Percentiles rank a stretch among this genome's conserved stretches.
Evolutionary conservation across 2,888 invertebrate genomes (phyloP).

Genomic region (Tinea pellionella): DNA sequence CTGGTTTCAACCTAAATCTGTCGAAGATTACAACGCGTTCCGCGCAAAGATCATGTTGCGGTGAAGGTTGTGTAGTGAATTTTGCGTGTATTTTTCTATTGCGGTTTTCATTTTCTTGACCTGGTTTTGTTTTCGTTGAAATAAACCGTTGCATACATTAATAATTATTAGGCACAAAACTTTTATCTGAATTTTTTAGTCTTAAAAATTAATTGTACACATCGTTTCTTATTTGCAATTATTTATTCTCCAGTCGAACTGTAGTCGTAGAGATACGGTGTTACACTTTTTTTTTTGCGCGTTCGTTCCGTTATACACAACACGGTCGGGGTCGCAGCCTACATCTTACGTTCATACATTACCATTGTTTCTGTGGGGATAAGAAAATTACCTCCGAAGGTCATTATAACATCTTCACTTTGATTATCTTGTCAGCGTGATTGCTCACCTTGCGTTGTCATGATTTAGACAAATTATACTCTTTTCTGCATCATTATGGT

Average conservation of each 20-base stretch:
- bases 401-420: conserved; percentile 5
- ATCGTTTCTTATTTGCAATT: not conserved
- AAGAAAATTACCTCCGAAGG: not conserved
- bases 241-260: conserved; percentile 2
- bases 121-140: conserved; percentile 47
- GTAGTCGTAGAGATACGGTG: not conserved
- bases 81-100: conserved; percentile 28
- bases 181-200: not conserved
- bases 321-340: conserved; percentile 15
- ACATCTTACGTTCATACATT: conserved; percentile 12
- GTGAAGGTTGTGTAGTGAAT: conserved; percentile 32
- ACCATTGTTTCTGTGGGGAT: conserved; percentile 14
- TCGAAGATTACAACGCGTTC: conserved; percentile 29
- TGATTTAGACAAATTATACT: not conserved
- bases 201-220: not conserved
- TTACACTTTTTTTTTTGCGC: conserved; percentile 1
- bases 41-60: conserved; percentile 20
- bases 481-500: not conserved
- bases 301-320: conserved; percentile 17
- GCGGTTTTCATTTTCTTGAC: conserved; percentile 59
- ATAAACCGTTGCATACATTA: conserved; percentile 29
- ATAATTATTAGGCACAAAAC: conserved; percentile 3
- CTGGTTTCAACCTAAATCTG: conserved; percentile 38
- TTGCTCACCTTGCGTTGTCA: not conserved
- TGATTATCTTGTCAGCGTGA: not conserved